A percentile compares a stretch with the other conserved stretches of the same genome.
Evolutionary conservation across 2,797 vertebrate genomes (phyloP).

Genomic region (Cryptoprocta ferox): DNA sequence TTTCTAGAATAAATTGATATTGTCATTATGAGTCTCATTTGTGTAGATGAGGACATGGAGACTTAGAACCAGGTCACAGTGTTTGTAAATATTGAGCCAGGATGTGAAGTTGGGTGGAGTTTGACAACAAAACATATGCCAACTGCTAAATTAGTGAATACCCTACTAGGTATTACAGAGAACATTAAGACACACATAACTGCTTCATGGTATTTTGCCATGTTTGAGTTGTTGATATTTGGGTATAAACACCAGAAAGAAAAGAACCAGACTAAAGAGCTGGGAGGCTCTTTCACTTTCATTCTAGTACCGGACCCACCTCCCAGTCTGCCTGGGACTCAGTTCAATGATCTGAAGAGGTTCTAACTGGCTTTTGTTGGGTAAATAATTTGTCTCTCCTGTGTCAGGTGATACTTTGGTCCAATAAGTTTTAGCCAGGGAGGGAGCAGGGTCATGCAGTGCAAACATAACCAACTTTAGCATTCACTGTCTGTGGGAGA

Average conservation of each 20-base stretch:
- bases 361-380: not conserved
- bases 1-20: not conserved
- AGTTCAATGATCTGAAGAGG: not conserved
- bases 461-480: not conserved
- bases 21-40: not conserved
- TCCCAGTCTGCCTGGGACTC: not conserved
- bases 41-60: not conserved
- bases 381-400: not conserved
- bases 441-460: not conserved
- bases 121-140: not conserved
- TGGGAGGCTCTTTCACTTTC: not conserved
- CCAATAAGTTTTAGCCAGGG: not conserved
- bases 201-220: not conserved
- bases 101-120: not conserved
- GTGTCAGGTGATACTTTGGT: not conserved
- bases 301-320: not conserved
- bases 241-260: not conserved
- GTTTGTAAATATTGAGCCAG: not conserved
- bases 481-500: not conserved
- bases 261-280: not conserved
- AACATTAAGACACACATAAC: not conserved
- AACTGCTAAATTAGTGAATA: not conserved
- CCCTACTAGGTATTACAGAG: not conserved
- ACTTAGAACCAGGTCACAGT: not conserved
- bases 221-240: not conserved